Conservation (phyloP, 2,113 vertebrate genomes). For the Ceyx margarethae region DNA sequence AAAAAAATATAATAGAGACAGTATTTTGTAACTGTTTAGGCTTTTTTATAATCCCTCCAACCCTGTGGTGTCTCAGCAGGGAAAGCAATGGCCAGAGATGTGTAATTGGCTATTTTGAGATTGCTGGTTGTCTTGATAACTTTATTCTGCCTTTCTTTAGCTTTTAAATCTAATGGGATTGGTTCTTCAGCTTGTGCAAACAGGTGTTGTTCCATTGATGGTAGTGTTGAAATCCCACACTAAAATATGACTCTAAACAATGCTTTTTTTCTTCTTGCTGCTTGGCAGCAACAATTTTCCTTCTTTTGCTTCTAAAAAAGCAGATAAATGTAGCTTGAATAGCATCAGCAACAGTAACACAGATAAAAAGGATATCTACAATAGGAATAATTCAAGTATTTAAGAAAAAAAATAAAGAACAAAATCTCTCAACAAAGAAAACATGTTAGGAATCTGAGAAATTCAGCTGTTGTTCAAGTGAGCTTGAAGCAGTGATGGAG, state of each 20-base stretch:
- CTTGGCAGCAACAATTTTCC: background rate
- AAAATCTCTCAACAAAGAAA: background rate
- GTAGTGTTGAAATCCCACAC: background rate
- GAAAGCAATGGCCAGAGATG: background rate
- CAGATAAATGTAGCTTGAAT: background rate
- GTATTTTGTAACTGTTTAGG: background rate
- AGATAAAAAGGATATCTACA: background rate
- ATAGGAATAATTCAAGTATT: background rate
- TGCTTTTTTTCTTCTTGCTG: background rate
- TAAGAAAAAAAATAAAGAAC: background rate
- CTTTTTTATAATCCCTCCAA: background rate
- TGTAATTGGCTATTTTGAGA: background rate
- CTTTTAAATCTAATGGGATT: background rate
- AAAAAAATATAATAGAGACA: background rate
- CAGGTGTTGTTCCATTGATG: background rate
- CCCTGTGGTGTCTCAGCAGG: background rate
- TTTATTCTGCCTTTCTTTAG: background rate
- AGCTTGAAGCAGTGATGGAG: background rate
- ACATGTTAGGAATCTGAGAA: background rate
- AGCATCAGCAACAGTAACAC: background rate
- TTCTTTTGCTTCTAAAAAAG: background rate
- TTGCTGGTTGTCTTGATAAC: background rate
- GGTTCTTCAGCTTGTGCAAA: background rate
- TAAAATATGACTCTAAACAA: background rate
- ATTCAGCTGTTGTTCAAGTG: background rate